Evolutionary conservation across 2,797 vertebrate genomes (phyloP).

Genomic region (Lepus townsendii): DNA sequence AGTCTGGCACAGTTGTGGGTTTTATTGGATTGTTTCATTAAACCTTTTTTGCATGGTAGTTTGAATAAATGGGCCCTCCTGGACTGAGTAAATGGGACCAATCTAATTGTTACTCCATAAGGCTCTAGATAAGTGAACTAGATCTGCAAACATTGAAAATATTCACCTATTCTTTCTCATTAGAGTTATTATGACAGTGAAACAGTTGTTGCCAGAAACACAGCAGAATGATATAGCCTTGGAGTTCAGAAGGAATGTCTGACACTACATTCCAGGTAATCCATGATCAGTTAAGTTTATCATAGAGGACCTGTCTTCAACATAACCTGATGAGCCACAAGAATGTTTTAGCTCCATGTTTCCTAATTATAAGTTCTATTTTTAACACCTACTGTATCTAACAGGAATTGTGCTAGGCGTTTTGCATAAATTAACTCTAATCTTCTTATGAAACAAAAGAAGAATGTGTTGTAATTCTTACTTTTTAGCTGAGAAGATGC

Average conservation of each 20-base stretch:
- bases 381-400: conserved; percentile 44
- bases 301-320: not conserved
- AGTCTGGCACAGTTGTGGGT: not conserved
- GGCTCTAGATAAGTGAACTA: not conserved
- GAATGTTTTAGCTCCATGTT: conserved; percentile 54
- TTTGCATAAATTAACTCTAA: conserved; percentile 70
- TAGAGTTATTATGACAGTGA: not conserved
- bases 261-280: not conserved
- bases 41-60: not conserved
- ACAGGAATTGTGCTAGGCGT: conserved; percentile 1
- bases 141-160: conserved; percentile 27
- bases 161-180: not conserved
- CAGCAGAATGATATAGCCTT: not conserved
- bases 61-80: not conserved
- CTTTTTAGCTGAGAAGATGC: not conserved
- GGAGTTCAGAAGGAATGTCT: not conserved
- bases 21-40: conserved; percentile 28
- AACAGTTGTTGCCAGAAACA: not conserved
- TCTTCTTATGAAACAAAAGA: conserved; percentile 54
- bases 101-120: not conserved
- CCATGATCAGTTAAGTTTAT: not conserved
- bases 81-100: not conserved
- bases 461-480: conserved; percentile 27
- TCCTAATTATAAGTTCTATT: conserved; percentile 59
- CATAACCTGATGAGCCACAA: not conserved